A percentile compares a stretch with the other conserved stretches of the same genome.
Conservation (phyloP, 1,140 invertebrate species). For the Varroa destructor region DNA sequence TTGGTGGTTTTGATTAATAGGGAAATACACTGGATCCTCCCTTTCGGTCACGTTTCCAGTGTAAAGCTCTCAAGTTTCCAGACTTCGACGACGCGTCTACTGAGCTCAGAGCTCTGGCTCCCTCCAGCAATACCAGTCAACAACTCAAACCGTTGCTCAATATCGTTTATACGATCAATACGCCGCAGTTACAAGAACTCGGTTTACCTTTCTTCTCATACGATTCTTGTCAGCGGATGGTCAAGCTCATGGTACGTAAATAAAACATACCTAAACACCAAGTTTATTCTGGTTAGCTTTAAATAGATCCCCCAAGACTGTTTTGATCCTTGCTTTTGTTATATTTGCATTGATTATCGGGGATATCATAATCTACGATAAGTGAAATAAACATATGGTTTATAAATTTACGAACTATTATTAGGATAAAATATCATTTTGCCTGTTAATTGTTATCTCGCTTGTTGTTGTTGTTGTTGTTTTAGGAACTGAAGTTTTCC, state of each 20-base stretch:
- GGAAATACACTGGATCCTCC: slow-evolving; percentile 92
- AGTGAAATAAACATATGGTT: too few relatives aligned
- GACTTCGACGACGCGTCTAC: slow-evolving; percentile 20
- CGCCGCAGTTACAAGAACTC: background rate
- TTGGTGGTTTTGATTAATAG: slow-evolving; percentile 38
- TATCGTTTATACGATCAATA: slow-evolving; percentile 18
- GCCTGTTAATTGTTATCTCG: too few relatives aligned
- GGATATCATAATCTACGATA: too few relatives aligned
- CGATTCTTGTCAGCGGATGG: slow-evolving; percentile 4
- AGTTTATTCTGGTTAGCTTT: background rate
- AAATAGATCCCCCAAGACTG: background rate
- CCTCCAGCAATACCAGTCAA: background rate
- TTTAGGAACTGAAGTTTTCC: background rate
- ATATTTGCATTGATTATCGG: too few relatives aligned
- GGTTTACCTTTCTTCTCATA: slow-evolving; percentile 5
- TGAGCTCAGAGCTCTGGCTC: background rate
- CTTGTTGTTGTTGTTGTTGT: background rate
- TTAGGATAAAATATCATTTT: too few relatives aligned
- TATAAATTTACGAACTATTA: too few relatives aligned
- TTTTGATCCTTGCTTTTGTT: too few relatives aligned
- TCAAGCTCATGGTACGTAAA: background rate
- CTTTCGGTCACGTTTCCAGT: slow-evolving; percentile 83
- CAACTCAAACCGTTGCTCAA: background rate
- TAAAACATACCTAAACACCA: background rate
- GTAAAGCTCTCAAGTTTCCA: slow-evolving; percentile 37